Percentiles rank a stretch among this genome's conserved stretches.
Evolutionary conservation across 2,888 invertebrate species (phyloP).

Genomic region (Octodonta nipae): DNA sequence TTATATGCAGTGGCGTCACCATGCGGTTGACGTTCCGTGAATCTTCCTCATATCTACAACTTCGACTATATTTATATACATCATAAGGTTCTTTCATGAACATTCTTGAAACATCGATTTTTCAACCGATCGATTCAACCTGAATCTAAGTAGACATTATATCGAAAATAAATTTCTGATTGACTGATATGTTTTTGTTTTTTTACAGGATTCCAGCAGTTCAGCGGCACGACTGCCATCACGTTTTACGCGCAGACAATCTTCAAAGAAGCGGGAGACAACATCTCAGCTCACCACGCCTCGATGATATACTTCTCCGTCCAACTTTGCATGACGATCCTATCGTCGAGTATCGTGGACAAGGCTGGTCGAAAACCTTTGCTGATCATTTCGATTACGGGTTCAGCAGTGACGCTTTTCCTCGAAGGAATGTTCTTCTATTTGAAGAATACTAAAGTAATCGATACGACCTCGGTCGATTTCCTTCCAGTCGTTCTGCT

Average conservation of each 20-base stretch:
- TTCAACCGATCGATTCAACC: too few species aligned
- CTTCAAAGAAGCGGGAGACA: slow-evolving; percentile 32
- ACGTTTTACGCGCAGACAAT: slow-evolving; percentile 46
- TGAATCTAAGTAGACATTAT: too few species aligned
- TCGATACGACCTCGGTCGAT: slow-evolving; percentile 29
- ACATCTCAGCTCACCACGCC: slow-evolving; percentile 31
- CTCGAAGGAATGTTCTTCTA: slow-evolving; percentile 37
- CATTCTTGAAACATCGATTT: too few species aligned
- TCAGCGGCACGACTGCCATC: slow-evolving; percentile 50
- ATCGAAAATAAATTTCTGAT: too few species aligned
- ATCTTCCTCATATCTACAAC: too few species aligned
- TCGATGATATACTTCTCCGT: slow-evolving; percentile 34
- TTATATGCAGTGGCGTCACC: too few species aligned
- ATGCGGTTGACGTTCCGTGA: too few species aligned
- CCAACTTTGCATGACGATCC: slow-evolving; percentile 42
- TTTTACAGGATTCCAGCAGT: slow-evolving; percentile 26
- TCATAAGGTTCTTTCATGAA: too few species aligned
- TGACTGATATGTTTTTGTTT: too few species aligned
- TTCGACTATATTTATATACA: too few species aligned
- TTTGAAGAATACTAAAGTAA: slow-evolving; percentile 29
- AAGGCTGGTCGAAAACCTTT: slow-evolving; percentile 41
- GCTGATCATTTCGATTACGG: slow-evolving; percentile 38
- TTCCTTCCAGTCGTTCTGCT: slow-evolving; percentile 36
- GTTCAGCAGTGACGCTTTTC: slow-evolving; percentile 33
- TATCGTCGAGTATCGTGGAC: slow-evolving; percentile 47